Percentiles rank a stretch among this genome's conserved stretches.
Evolutionary conservation across 2,113 vertebrate species (phyloP).

Genomic region (Clarias gariepinus): DNA sequence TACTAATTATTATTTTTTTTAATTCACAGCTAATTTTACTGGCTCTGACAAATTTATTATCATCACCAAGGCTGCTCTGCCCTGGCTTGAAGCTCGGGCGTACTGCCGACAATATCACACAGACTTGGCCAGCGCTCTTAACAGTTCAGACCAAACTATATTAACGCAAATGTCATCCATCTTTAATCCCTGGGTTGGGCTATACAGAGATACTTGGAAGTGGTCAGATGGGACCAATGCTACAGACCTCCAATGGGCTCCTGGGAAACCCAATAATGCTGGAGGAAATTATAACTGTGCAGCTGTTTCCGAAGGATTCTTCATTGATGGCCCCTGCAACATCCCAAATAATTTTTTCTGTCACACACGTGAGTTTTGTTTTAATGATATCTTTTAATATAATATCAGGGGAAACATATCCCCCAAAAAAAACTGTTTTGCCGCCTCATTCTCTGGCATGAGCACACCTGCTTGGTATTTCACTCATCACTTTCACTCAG

Average conservation of each 20-base stretch:
- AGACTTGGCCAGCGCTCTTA: conserved; percentile 10
- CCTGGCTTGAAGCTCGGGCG: neutral
- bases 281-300: neutral
- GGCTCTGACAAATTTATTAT: neutral
- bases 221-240: too few species aligned
- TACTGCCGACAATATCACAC: conserved; percentile 35
- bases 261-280: neutral
- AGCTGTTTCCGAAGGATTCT: too few species aligned
- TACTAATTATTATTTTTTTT: neutral
- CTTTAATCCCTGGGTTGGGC: neutral
- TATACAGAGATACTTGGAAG: conserved; percentile 29
- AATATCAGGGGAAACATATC: too few species aligned
- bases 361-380: neutral
- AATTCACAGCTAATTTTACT: conserved; percentile 21
- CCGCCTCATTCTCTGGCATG: too few species aligned
- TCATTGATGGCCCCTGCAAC: neutral
- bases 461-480: too few species aligned
- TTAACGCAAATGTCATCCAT: rapidly evolving
- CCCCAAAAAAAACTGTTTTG: too few species aligned
- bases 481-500: too few species aligned
- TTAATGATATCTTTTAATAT: too few species aligned
- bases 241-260: neutral
- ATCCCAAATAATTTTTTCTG: neutral
- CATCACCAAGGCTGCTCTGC: neutral
- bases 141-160: neutral